Conservation (phyloP, 2,888 invertebrate species). For the Timema podura region DNA sequence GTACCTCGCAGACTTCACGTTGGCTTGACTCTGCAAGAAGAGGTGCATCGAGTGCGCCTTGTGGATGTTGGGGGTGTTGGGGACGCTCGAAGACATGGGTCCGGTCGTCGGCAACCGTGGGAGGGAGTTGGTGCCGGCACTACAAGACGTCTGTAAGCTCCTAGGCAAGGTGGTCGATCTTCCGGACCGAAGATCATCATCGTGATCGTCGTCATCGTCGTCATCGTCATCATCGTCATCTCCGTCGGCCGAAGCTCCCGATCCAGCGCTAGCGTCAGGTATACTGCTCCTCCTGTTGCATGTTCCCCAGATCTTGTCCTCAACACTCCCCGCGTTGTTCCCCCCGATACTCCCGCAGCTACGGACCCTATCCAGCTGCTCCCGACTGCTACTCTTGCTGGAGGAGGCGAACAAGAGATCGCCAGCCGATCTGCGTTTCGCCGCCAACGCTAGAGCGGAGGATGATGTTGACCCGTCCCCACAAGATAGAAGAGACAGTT, state of each 20-base stretch:
- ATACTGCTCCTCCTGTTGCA: constrained; percentile 54
- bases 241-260: constrained; percentile 52
- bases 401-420: constrained; percentile 65
- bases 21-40: constrained; percentile 50
- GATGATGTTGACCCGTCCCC: constrained; percentile 49
- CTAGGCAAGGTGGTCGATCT: constrained; percentile 60
- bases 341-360: constrained; percentile 84
- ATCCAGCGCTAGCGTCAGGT: constrained; percentile 49
- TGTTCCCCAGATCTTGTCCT: constrained; percentile 44
- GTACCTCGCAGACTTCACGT: constrained; percentile 83
- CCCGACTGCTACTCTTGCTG: constrained; percentile 72
- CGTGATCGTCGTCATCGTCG: constrained; percentile 50
- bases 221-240: constrained; percentile 51
- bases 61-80: constrained; percentile 47
- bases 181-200: constrained; percentile 42
- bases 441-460: constrained; percentile 62
- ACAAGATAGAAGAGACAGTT: constrained; percentile 54
- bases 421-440: constrained; percentile 77
- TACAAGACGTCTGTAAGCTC: constrained; percentile 49
- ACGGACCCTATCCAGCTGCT: constrained; percentile 66
- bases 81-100: constrained; percentile 34
- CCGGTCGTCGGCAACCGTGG: constrained; percentile 67
- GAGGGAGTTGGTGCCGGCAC: constrained; percentile 65
- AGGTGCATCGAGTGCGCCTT: constrained; percentile 62
- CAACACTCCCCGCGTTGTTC: constrained; percentile 36